Evolutionary conservation across 2,888 invertebrate species (phyloP).

Genomic region (Noctua janthina): DNA sequence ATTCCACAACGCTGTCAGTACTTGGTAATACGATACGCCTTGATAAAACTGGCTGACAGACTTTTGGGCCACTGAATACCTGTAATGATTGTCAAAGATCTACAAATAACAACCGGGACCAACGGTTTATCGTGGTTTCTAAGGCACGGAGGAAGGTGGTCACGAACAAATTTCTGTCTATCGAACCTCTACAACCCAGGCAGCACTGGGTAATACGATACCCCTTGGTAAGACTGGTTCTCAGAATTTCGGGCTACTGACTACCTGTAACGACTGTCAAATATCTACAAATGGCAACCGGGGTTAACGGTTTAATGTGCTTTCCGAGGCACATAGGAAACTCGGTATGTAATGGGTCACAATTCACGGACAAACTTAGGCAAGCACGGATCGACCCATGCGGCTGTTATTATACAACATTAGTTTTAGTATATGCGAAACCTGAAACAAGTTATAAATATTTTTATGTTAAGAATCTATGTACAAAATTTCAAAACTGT

Average conservation of each 20-base stretch:
- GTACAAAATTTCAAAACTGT: no score
- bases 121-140: background rate
- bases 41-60: background rate
- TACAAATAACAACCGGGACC: background rate
- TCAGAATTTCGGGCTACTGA: background rate
- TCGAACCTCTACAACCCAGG: background rate
- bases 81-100: background rate
- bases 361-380: background rate
- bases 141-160: background rate
- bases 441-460: no score
- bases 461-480: no score
- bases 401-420: background rate
- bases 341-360: background rate
- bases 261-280: background rate
- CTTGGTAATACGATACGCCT: background rate
- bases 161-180: background rate
- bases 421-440: no score
- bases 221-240: background rate
- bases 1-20: background rate
- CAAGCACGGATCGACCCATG: background rate
- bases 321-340: background rate
- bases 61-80: background rate
- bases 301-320: background rate
- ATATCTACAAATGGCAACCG: background rate
- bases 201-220: background rate